These are phyloP conservation scores for Heliconius cydno DNA, from an alignment of 2,888 invertebrate species.

Conservation along the genomic window DNA sequence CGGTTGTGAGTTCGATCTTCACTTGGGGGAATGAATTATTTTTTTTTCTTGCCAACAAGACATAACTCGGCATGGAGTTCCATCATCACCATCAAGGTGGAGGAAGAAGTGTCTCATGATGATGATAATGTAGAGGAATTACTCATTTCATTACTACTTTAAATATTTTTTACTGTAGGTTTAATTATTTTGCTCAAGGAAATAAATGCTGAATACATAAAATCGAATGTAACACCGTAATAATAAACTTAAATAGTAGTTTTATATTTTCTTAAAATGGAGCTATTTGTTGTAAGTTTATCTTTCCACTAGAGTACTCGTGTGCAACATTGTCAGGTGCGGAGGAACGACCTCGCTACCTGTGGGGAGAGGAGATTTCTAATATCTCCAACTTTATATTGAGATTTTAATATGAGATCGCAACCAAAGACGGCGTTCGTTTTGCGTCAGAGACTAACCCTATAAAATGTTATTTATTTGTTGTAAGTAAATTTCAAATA, in stretches of 20 bases:
- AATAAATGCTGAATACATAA: neutral
- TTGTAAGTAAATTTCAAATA: neutral
- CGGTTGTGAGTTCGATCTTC: too few relatives aligned
- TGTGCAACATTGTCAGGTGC: conserved; percentile 16
- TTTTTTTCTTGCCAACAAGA: too few relatives aligned
- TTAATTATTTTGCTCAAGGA: neutral
- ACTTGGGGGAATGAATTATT: too few relatives aligned
- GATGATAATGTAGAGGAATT: too few relatives aligned
- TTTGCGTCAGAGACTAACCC: neutral
- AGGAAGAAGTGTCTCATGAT: too few relatives aligned
- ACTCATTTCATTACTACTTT: too few relatives aligned
- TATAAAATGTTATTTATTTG: conserved; percentile 19
- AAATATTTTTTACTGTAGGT: too few relatives aligned
- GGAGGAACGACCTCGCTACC: conserved; percentile 25
- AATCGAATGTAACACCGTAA: neutral
- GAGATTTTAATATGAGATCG: conserved; percentile 31
- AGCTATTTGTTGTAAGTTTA: conserved; percentile 17
- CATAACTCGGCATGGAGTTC: too few relatives aligned
- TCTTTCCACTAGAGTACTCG: conserved; percentile 22
- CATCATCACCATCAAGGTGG: too few relatives aligned
- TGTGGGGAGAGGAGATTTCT: conserved; percentile 30
- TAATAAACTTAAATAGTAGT: neutral
- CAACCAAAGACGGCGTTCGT: conserved; percentile 1
- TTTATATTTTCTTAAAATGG: conserved; percentile 13
- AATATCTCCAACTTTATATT: conserved; percentile 33